Evolutionary conservation across 2,888 invertebrate species (phyloP), one percentile per base, ranked within the genome.

Genomic region (Pedicia rivosa): DNA sequence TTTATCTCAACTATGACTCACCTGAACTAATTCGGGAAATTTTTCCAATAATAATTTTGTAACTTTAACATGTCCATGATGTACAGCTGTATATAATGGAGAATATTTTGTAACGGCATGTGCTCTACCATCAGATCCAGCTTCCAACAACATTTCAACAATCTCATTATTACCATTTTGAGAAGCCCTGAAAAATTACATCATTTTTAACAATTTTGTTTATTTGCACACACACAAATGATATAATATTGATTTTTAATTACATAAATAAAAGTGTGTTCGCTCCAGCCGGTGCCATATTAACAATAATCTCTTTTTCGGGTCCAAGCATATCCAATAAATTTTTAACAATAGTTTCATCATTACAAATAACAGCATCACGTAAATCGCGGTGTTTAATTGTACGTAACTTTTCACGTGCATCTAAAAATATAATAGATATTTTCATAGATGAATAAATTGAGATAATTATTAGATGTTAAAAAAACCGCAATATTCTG

Each of bases 21-120:
- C 76, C 64, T 79, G 78, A 10, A 82, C 76, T 45, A 91, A 72
- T 48, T 83, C 78, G 0, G 92, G 90, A 60, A 87, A 92, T 49
- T 77, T 74, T 53, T 75, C 65, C 10, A 92, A 63, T 47, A 92
- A 61, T 43, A 81, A 55, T 47, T 75, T 74, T 0, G 78, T 80
- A 40, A 90, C 79, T 31, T 80, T 78, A 43, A 66, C 62, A 52
- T 84, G 78, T 1, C 91, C 91, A 52, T 83, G 82, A 51, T 86
- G 84, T 43, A 82, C 80, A 4, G 92, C 84, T 37, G 87, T 81
- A 60, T 94, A 92, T 1, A 95, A 66, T 0, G 94, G 91, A 1
- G 90, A 86, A 59, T 94, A 91, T 51, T 82, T 79, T 3, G 92
- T 92, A 19, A 86, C 81, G 0, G 88, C 78, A 62, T 92, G 91